These are phyloP conservation scores for Silurus glanis DNA, from an alignment of 2,113 vertebrate genomes.

Conservation along the genomic window DNA sequence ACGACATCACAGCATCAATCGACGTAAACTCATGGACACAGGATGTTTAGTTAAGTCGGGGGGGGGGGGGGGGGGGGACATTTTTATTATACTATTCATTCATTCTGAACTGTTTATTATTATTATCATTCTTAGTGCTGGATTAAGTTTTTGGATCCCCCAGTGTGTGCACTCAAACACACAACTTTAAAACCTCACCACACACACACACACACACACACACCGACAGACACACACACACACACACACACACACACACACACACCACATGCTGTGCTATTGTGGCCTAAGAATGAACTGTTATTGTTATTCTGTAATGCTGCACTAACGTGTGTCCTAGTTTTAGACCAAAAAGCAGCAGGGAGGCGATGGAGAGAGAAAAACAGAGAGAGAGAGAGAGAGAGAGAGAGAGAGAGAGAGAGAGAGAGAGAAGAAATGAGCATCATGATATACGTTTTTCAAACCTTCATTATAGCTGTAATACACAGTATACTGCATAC, in stretches of 20 bases:
- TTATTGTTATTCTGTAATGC: constrained; percentile 26
- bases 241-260: constrained; percentile 37
- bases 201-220: constrained; percentile 26
- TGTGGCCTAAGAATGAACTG: neutral
- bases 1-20: no score
- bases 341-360: constrained; percentile 24
- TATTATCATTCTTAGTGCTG: neutral
- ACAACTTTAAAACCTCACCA: neutral
- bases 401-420: no score
- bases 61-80: neutral
- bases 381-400: no score
- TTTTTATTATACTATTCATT: no score
- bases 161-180: neutral
- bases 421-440: no score
- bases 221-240: constrained; percentile 34
- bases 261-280: constrained; percentile 29
- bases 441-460: neutral
- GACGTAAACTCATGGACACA: no score
- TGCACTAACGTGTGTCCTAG: neutral
- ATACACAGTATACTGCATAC: no score
- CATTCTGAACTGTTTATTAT: neutral
- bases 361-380: neutral
- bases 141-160: neutral
- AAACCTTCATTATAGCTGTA: no score
- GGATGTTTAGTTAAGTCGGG: no score